Evolutionary conservation across 2,888 invertebrate genomes (phyloP), one percentile per base, ranked within the genome.

Genomic region (Cheilosia variabilis): DNA sequence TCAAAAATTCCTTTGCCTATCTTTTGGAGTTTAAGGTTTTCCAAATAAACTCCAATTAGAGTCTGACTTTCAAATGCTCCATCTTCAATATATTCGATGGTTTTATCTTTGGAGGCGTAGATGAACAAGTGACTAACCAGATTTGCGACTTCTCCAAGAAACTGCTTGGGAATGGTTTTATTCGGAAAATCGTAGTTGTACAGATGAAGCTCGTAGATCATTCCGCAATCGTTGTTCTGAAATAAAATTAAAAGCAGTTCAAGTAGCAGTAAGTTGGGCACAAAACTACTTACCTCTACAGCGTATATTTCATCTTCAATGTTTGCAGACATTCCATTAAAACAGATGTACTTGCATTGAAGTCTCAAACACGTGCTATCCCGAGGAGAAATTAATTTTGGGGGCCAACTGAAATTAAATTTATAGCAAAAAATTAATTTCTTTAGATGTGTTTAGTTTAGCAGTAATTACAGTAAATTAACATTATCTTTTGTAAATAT

Each of bases 21-120:
- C 7, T 60, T 58, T 13, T 72, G 41, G 0, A 91, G 62, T 4
- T 81, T 69, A 0, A 91, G 75, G 43, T 89, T 87, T 72, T 90
- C 90, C 7, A 91, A 78, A 15, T 78, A 31, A 1, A 91, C 88
- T 4, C 75, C 45, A 1, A 62, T 41, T 17, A 90, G 89, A 3
- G 80, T 88, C 7, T 89, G 88, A 4, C 66, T 78, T 2, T 88
- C 89, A 78, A 91, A 91, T 0, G 90, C 89, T 2, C 90, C 90
- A 0, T 57, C 37, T 22, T 88, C 89, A 4, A 91, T 79, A 0
- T 53, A 31, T 27, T 88, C 89, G 5, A 91, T 78, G 4, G 65
- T 17, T 2, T 69, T 87, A 24, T 90, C 78, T 24, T 89, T 88
- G 0, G 90, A 89, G 4, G 88, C 68, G 6, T 84, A 88, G 17